Conservation (phyloP, 2,797 vertebrate species). For the Propithecus perrieri region DNA sequence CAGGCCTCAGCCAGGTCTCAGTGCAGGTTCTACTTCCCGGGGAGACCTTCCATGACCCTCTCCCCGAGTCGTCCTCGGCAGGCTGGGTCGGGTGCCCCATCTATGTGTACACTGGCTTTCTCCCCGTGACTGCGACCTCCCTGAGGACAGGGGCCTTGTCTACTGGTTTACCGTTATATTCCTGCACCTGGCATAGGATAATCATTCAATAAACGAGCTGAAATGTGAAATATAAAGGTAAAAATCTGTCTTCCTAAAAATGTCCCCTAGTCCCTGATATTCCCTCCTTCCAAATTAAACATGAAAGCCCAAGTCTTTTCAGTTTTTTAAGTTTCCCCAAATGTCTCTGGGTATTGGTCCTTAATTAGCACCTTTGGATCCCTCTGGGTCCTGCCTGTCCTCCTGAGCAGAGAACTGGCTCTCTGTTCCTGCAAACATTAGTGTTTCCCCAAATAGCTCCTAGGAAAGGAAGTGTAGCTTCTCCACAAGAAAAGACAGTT, state of each 20-base stretch:
- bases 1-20: not conserved
- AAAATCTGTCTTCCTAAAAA: constrained; percentile 43
- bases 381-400: constrained; percentile 22
- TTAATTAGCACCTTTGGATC: constrained; percentile 64
- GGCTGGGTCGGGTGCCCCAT: not conserved
- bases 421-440: constrained; percentile 65
- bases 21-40: not conserved
- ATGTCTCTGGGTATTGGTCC: constrained; percentile 15
- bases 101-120: not conserved
- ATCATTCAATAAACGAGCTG: not conserved
- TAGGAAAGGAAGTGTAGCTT: not conserved
- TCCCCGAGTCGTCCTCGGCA: not conserved
- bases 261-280: not conserved
- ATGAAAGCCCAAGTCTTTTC: not conserved
- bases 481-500: constrained; percentile 57
- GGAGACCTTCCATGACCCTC: not conserved
- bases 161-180: not conserved
- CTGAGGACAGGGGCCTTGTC: not conserved
- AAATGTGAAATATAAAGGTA: not conserved
- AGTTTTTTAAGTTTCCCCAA: constrained; percentile 35
- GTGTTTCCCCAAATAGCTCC: constrained; percentile 76
- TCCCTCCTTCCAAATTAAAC: constrained; percentile 63
- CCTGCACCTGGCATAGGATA: not conserved
- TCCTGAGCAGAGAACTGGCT: constrained; percentile 44
- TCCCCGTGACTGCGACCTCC: not conserved